Base-by-base conservation (phyloP, 2,888 invertebrate genomes). In the Melinaea marsaeus region DNA sequence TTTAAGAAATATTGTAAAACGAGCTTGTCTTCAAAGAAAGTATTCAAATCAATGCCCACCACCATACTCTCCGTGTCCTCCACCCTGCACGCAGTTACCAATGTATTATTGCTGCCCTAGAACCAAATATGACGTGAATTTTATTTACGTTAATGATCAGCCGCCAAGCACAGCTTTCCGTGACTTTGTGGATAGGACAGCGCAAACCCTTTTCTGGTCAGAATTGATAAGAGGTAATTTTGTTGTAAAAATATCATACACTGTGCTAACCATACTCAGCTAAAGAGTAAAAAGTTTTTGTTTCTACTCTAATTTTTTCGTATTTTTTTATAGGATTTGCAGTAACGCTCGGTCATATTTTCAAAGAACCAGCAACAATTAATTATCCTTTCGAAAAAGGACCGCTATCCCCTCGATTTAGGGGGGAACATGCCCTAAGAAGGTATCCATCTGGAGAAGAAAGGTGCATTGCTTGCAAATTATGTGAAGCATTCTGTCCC, bases 321-420 rank as follows among this genome's bases (percentile, higher is more conserved):
- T 32, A 48, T 37, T 56, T 59, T 54, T 48, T 62, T 76, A n/a
- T 77, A 87, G 98, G 97, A 51, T 92, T 96, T 75, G 95, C 93
- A 46, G 94, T 99, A 0, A 94, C 96, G 0, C 75, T 97, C 65
- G 95, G 94, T 1, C 94, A 96, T 65, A 79, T 88, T 63, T 90
- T 87, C 67, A 83, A 85, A 84, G 99, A 99, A 84, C 99, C 99
- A 7, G 98, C 98, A 0, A 99, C 99, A 0, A 98, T 99, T 73
- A 99, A 99, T 86, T 99, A 99, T 85, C 99, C 99, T 0, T 99
- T 99, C 85, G 99, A 99, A 85, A 99, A 99, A 83, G 99, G 99
- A 13, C 99, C 99, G 0, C 88, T 99, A 57, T 98, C 98, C 75
- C 98, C 99, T 0, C 92, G 99, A 65, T 99, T 99, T 85, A 93